These are phyloP conservation scores for Drosophila kepulauana DNA, from an alignment of 1,140 invertebrate species.

Conservation along the genomic window DNA sequence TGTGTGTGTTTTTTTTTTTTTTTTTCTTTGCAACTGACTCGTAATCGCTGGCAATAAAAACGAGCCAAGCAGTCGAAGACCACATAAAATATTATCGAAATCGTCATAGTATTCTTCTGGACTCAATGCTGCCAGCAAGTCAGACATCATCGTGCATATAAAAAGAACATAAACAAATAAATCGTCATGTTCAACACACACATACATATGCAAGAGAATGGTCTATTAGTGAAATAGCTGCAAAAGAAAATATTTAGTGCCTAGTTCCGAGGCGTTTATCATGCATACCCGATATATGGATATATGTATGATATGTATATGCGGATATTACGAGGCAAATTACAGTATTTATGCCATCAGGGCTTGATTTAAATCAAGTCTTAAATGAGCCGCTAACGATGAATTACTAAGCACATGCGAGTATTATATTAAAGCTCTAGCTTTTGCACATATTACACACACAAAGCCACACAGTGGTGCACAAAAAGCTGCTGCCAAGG, in stretches of 20 bases:
- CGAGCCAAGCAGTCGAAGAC: conserved; percentile 41
- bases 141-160: conserved; percentile 48
- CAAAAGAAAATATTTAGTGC: conserved; percentile 55
- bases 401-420: conserved; percentile 30
- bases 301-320: background rate
- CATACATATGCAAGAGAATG: conserved; percentile 35
- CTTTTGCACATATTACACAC: background rate
- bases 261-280: conserved; percentile 62
- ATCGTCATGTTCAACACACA: conserved; percentile 49
- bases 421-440: conserved; percentile 4
- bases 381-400: conserved; percentile 47
- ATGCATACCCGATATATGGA: conserved; percentile 27
- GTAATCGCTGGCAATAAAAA: conserved; percentile 74
- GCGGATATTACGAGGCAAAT: conserved; percentile 42
- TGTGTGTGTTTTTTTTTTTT: conserved; percentile 4
- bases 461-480: conserved; percentile 13
- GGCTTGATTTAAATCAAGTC: conserved; percentile 48
- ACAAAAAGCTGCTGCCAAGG: conserved; percentile 25
- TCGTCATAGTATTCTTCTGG: conserved; percentile 44
- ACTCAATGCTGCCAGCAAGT: conserved; percentile 23
- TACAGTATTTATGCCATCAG: conserved; percentile 27
- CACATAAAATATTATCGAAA: conserved; percentile 81
- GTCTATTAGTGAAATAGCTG: conserved; percentile 66
- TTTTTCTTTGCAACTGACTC: conserved; percentile 46
- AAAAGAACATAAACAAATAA: conserved; percentile 70